These are phyloP conservation scores for Tubulanus polymorphus DNA, from an alignment of 2,888 invertebrate genomes.

Conservation along the genomic window DNA sequence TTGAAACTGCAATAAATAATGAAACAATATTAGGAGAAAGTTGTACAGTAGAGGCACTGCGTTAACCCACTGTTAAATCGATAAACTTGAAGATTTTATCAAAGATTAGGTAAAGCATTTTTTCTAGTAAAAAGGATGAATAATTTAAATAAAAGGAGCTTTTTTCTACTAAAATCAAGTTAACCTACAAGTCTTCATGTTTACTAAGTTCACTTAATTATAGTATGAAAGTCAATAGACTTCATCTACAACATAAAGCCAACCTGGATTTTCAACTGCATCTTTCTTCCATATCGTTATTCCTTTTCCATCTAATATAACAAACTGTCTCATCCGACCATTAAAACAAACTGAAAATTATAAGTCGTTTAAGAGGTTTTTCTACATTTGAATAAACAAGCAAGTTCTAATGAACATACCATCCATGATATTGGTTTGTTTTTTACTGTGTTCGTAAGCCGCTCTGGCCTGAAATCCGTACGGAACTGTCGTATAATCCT, in stretches of 20 bases:
- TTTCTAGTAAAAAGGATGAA: no score
- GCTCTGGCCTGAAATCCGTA: slow-evolving; percentile 40
- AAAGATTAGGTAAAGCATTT: no score
- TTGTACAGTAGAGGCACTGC: no score
- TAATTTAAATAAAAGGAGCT: no score
- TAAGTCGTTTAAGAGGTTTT: not conserved
- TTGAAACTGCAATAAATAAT: slow-evolving; percentile 27
- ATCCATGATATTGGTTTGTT: slow-evolving; percentile 45
- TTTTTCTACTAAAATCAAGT: no score
- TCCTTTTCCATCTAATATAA: slow-evolving; percentile 48
- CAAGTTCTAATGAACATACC: slow-evolving; percentile 24
- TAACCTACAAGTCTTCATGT: no score
- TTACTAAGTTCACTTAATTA: no score
- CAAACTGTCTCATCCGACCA: slow-evolving; percentile 43
- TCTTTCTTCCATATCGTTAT: slow-evolving; percentile 46
- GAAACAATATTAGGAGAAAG: no score
- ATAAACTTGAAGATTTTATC: no score
- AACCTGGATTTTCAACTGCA: slow-evolving; percentile 29
- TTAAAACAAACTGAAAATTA: slow-evolving; percentile 40
- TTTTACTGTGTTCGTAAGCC: slow-evolving; percentile 41
- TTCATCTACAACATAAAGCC: no score
- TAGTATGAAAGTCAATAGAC: no score
- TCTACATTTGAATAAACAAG: not conserved
- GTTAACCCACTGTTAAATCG: no score
- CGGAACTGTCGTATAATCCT: slow-evolving; percentile 33